Conservation (phyloP, 2,888 invertebrate genomes). For the Buathra laborator region DNA sequence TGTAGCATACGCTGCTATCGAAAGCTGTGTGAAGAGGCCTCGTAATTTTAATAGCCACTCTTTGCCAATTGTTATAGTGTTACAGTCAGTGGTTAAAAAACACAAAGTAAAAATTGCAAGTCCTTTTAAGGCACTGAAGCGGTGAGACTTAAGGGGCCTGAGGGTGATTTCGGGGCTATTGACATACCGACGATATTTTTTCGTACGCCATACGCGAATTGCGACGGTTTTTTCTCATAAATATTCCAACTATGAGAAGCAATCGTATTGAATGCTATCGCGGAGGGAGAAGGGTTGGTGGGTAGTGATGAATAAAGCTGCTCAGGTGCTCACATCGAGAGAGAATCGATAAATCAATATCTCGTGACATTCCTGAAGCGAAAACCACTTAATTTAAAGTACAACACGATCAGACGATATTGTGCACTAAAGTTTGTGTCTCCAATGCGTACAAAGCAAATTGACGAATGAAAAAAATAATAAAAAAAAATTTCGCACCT, state of each 20-base stretch:
- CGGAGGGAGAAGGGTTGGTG: not conserved
- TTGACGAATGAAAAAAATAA: too few species aligned
- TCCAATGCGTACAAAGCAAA: not conserved
- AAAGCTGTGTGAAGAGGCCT: too few species aligned
- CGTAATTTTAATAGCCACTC: too few species aligned
- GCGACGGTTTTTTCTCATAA: not conserved
- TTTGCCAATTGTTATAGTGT: too few species aligned
- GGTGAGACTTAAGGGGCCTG: too few species aligned
- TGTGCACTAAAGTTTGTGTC: not conserved
- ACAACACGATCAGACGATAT: not conserved
- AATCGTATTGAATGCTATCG: not conserved
- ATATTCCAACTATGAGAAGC: not conserved
- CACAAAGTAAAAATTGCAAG: too few species aligned
- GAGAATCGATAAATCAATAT: conserved; percentile 50
- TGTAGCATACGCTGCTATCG: too few species aligned
- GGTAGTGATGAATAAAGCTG: conserved; percentile 1
- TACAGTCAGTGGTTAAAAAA: too few species aligned
- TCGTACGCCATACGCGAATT: not conserved
- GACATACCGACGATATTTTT: too few species aligned
- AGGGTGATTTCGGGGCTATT: too few species aligned
- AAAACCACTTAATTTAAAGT: conserved; percentile 10
- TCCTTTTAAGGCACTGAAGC: too few species aligned
- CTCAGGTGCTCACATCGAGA: conserved; percentile 7
- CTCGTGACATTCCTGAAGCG: conserved; percentile 2
- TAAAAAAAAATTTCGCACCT: not conserved